A percentile compares a stretch with the other conserved stretches of the same genome.
Conservation (phyloP, 2,113 vertebrate genomes). For the Epinephelus fuscoguttatus region DNA sequence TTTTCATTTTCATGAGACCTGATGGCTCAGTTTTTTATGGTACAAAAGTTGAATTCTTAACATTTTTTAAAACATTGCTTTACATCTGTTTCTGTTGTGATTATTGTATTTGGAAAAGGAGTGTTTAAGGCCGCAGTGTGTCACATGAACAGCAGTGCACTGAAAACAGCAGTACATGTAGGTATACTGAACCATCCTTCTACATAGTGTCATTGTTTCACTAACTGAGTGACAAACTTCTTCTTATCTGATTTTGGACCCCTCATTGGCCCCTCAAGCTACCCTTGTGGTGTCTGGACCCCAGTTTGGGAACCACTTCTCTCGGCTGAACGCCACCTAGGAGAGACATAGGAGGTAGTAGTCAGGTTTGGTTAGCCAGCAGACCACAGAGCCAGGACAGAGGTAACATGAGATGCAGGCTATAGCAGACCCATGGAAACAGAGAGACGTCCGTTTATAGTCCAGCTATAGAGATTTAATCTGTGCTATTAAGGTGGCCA, state of each 20-base stretch:
- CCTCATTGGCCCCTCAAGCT: background rate
- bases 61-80: too few species aligned
- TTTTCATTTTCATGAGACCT: background rate
- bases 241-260: conserved; percentile 15
- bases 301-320: conserved; percentile 27
- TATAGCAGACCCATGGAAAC: conserved; percentile 70
- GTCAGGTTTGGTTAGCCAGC: conserved; percentile 64
- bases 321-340: conserved; percentile 37
- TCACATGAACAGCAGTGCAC: too few species aligned
- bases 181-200: background rate
- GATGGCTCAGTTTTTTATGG: background rate
- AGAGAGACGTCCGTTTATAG: conserved; percentile 65
- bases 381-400: conserved; percentile 67
- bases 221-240: background rate
- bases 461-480: conserved; percentile 77
- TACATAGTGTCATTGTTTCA: background rate
- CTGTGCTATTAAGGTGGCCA: conserved; percentile 67
- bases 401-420: conserved; percentile 70
- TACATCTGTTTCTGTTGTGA: too few species aligned
- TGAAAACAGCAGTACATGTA: background rate
- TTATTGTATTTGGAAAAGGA: too few species aligned
- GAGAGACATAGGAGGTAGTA: conserved; percentile 44
- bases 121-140: too few species aligned
- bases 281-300: conserved; percentile 20
- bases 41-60: background rate